Conservation (phyloP, 2,888 invertebrate species). For the Meliscaeva auricollis region DNA sequence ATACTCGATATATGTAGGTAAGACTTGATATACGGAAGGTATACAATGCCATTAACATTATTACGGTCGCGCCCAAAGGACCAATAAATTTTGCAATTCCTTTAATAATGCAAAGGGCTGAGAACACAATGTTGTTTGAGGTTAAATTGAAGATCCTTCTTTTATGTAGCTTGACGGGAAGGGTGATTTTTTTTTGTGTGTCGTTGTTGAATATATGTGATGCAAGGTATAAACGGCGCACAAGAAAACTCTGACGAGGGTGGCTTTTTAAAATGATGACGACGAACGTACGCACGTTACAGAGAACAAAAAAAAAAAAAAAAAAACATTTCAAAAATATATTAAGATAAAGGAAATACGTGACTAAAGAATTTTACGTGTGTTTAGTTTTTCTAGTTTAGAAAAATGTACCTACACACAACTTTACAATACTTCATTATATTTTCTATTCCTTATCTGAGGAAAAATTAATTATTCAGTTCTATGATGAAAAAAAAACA, state of each 20-base stretch:
- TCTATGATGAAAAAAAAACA: too few species aligned
- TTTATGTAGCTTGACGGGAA: not conserved
- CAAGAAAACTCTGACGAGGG: slow-evolving; percentile 6
- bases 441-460: too few species aligned
- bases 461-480: too few species aligned
- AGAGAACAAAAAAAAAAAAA: not conserved
- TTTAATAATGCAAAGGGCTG: slow-evolving; percentile 77
- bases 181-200: not conserved
- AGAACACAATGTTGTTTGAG: slow-evolving; percentile 8
- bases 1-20: not conserved
- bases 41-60: slow-evolving; percentile 58
- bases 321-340: too few species aligned
- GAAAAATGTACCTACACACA: too few species aligned
- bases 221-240: not conserved
- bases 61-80: slow-evolving; percentile 78
- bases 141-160: slow-evolving; percentile 2
- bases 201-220: not conserved
- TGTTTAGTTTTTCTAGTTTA: not conserved
- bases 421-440: too few species aligned
- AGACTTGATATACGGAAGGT: not conserved
- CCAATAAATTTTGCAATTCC: slow-evolving; percentile 82
- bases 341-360: slow-evolving; percentile 8
- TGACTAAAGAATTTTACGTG: not conserved
- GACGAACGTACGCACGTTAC: not conserved
- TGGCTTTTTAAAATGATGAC: not conserved